A percentile compares a stretch with the other conserved stretches of the same genome.
Conservation (phyloP, 2,113 vertebrate species). For the Speoplatyrhinus poulsoni region DNA sequence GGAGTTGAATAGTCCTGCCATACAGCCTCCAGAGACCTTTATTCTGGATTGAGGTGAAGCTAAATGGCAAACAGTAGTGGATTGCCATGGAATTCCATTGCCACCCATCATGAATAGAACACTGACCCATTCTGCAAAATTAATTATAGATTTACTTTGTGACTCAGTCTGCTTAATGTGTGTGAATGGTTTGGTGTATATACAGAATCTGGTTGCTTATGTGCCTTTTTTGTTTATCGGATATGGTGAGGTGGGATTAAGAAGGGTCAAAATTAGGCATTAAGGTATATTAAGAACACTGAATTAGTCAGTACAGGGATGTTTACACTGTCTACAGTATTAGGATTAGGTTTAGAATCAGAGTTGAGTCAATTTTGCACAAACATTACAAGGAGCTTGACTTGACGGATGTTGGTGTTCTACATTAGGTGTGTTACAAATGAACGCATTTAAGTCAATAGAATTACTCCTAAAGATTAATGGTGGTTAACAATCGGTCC, state of each 20-base stretch:
- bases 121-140: slow-evolving; percentile 34
- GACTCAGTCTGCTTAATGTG: slow-evolving; percentile 35
- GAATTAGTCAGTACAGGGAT: too few relatives aligned
- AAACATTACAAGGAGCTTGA: too few relatives aligned
- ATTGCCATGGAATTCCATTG: slow-evolving; percentile 28
- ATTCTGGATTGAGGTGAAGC: slow-evolving; percentile 33
- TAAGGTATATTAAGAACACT: neutral
- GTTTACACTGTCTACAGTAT: too few relatives aligned
- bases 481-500: too few relatives aligned
- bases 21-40: slow-evolving; percentile 16
- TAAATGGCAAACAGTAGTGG: slow-evolving; percentile 33
- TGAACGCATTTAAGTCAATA: too few relatives aligned
- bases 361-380: too few relatives aligned
- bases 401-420: too few relatives aligned
- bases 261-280: too few relatives aligned
- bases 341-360: too few relatives aligned
- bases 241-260: neutral
- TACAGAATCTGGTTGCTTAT: neutral
- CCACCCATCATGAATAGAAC: slow-evolving; percentile 33
- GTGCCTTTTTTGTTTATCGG: neutral
- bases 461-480: too few relatives aligned
- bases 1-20: too few relatives aligned
- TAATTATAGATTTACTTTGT: slow-evolving; percentile 46
- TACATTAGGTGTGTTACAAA: too few relatives aligned
- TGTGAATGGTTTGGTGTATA: slow-evolving; percentile 1